Conservation (phyloP, 2,888 invertebrate genomes). For the Tenthredo notha region DNA sequence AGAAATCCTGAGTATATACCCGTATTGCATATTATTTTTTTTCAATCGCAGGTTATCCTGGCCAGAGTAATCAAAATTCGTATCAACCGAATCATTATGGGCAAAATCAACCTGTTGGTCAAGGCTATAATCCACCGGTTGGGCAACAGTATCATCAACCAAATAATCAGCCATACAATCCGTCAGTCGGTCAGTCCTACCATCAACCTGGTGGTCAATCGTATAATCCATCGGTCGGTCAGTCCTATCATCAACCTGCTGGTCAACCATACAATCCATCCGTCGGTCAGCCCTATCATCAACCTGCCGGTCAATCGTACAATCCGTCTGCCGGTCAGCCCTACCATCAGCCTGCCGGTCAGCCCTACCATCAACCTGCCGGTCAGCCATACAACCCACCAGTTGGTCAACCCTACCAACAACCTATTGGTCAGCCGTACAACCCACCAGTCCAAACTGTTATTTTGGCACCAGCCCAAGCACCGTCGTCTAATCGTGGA, state of each 20-base stretch:
- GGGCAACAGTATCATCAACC: constrained; percentile 60
- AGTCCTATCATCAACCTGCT: constrained; percentile 45
- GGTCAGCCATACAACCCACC: constrained; percentile 63
- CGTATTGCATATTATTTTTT: background rate
- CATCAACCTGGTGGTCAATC: constrained; percentile 53
- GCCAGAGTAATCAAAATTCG: constrained; percentile 31
- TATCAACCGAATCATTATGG: constrained; percentile 51
- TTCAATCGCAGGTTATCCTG: constrained; percentile 34
- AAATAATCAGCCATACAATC: constrained; percentile 55
- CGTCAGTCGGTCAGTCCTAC: constrained; percentile 26
- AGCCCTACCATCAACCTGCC: constrained; percentile 55
- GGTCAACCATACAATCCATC: constrained; percentile 57
- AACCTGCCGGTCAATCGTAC: constrained; percentile 46
- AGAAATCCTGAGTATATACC: background rate
- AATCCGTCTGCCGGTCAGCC: constrained; percentile 56
- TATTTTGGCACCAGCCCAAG: constrained; percentile 62
- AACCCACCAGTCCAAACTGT: constrained; percentile 68
- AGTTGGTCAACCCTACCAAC: constrained; percentile 55
- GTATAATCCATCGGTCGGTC: constrained; percentile 52
- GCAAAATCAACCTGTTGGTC: constrained; percentile 61
- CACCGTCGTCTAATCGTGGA: constrained; percentile 65
- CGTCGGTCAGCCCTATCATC: constrained; percentile 50
- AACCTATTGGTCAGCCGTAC: constrained; percentile 58
- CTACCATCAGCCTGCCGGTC: constrained; percentile 51
- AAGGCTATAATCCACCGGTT: constrained; percentile 65